phyloP scores from a whole-genome alignment of 1,140 invertebrate species.

The Drepana arcuata region DNA sequence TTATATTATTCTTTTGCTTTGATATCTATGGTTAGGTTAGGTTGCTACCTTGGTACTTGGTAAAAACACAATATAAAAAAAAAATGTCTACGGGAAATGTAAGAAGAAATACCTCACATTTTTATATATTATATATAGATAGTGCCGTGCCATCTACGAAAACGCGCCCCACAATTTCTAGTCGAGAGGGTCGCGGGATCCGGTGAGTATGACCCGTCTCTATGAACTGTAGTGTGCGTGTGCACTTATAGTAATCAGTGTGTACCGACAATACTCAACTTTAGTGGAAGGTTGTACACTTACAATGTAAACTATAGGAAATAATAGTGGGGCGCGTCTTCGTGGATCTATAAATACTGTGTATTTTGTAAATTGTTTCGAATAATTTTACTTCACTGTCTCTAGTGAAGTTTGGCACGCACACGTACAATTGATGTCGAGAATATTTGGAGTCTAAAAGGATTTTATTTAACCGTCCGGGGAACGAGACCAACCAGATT shows the following conservation, averaged over 20 bases:
- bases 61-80: neutral
- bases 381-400: neutral
- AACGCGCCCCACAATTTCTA: no score
- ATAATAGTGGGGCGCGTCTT: neutral
- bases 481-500: slow-evolving; percentile 28
- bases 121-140: neutral
- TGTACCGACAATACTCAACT: neutral
- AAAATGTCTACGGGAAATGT: neutral
- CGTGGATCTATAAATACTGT: neutral
- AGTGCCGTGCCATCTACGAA: neutral
- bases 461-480: slow-evolving; percentile 16
- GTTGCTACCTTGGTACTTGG: neutral
- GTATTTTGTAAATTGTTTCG: neutral
- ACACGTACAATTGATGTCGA: neutral
- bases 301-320: neutral
- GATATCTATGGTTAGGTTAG: neutral
- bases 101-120: neutral
- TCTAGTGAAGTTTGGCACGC: neutral
- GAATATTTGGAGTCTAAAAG: slow-evolving; percentile 8
- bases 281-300: neutral
- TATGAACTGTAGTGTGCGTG: no score
- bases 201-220: no score
- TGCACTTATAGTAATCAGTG: no score
- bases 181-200: no score
- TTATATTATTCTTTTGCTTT: neutral